Evolutionary conservation across 1,140 invertebrate species (phyloP).

Genomic region (Myzus persicae): DNA sequence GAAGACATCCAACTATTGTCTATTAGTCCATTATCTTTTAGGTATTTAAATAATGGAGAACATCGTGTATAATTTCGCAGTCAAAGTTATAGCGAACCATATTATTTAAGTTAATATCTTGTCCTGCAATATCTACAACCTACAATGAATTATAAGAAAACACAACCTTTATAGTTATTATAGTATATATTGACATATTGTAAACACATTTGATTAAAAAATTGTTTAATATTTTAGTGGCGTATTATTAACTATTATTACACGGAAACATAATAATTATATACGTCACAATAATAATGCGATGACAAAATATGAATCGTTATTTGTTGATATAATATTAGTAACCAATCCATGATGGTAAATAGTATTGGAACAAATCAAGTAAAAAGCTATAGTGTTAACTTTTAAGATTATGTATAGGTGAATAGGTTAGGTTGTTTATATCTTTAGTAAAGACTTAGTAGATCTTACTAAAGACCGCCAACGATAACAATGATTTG

Average conservation of each 20-base stretch:
- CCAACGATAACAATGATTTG: neutral
- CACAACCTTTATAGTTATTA: neutral
- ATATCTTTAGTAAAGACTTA: neutral
- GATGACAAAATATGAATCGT: neutral
- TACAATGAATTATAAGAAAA: neutral
- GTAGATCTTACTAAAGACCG: no score
- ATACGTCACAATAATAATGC: neutral
- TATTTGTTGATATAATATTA: neutral
- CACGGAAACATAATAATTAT: neutral
- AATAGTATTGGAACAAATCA: neutral
- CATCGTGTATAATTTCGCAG: neutral
- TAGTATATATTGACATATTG: no score
- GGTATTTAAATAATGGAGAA: neutral
- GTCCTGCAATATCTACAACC: neutral
- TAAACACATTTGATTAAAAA: neutral
- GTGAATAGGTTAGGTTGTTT: neutral
- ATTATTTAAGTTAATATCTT: neutral
- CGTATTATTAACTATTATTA: neutral
- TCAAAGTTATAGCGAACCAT: neutral
- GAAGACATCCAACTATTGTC: neutral
- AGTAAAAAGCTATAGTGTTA: neutral
- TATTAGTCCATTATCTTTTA: neutral
- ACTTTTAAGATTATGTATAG: no score
- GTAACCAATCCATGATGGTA: neutral
- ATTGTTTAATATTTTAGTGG: neutral